Conservation (phyloP, 2,888 invertebrate genomes). For the Calameuta idolon region DNA sequence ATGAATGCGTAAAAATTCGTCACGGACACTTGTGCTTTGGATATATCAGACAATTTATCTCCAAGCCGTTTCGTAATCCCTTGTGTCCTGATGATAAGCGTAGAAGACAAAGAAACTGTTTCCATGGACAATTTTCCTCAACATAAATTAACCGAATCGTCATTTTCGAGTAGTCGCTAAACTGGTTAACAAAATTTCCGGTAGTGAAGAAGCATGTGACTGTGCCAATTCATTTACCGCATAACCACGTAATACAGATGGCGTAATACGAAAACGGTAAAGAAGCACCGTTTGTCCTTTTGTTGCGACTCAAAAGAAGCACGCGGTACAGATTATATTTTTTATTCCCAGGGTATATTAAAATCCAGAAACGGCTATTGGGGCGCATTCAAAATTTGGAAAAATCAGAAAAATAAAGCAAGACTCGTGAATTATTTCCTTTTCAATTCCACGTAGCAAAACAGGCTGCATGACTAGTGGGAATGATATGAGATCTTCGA, state of each 20-base stretch:
- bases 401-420: neutral
- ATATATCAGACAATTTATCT: neutral
- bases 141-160: neutral
- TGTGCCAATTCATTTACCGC: neutral
- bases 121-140: neutral
- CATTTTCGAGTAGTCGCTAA: neutral
- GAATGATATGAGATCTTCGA: neutral
- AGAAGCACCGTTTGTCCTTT: neutral
- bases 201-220: neutral
- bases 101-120: neutral
- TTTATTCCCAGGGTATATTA: neutral
- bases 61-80: neutral
- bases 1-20: neutral
- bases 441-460: neutral
- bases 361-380: neutral
- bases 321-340: too few species aligned
- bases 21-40: neutral
- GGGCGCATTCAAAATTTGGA: neutral
- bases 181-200: neutral
- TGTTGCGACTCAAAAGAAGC: too few species aligned
- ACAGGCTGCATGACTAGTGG: neutral
- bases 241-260: neutral
- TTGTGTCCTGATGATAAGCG: neutral
- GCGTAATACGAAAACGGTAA: slow-evolving; percentile 1
- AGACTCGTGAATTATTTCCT: neutral